phyloP scores from a whole-genome alignment of 2,797 vertebrate species.

The Apodemus agrarius region DNA sequence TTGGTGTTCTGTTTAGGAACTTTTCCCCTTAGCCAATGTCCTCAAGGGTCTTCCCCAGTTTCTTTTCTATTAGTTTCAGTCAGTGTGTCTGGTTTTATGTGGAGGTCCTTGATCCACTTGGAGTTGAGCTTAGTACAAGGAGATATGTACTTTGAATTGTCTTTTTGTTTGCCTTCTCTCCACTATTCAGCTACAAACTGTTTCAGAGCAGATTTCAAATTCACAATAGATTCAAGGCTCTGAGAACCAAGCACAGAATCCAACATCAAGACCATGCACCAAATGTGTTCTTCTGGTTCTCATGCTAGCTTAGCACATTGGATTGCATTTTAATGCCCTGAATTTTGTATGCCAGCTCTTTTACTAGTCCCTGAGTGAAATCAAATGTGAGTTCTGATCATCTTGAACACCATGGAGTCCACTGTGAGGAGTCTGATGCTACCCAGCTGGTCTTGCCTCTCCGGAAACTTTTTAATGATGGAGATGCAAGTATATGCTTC shows the following conservation, averaged over 20 bases:
- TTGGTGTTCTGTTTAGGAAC: too few species aligned
- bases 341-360: slow-evolving; percentile 3
- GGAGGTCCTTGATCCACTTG: too few species aligned
- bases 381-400: neutral
- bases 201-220: slow-evolving; percentile 33
- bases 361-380: neutral
- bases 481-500: neutral
- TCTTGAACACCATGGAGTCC: neutral
- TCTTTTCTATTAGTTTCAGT: too few species aligned
- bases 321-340: slow-evolving; percentile 32
- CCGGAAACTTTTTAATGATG: neutral
- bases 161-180: slow-evolving; percentile 29
- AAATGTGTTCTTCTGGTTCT: neutral
- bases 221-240: neutral
- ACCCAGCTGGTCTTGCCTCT: neutral
- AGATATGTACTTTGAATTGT: slow-evolving; percentile 1
- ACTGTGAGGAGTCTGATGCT: neutral
- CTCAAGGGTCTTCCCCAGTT: too few species aligned
- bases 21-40: too few species aligned
- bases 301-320: neutral
- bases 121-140: too few species aligned
- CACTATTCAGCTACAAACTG: slow-evolving; percentile 14
- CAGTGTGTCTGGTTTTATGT: too few species aligned
- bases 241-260: slow-evolving; percentile 20
- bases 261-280: neutral